Evolutionary conservation across 2,888 invertebrate species (phyloP).

Genomic region (Caradrina kadenii): DNA sequence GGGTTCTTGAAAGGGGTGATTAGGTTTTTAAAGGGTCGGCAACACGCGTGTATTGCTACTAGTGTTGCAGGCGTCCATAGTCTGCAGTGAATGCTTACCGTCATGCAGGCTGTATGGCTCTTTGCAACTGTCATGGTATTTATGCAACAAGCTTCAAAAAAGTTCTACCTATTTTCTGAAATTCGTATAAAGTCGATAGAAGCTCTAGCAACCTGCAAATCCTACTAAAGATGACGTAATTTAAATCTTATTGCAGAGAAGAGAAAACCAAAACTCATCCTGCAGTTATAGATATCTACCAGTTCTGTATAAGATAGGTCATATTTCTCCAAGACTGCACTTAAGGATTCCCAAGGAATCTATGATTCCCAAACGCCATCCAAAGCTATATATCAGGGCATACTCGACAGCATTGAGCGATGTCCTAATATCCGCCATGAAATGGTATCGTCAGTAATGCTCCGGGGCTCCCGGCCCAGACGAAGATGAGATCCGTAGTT

Average conservation of each 20-base stretch:
- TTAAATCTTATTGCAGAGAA: too few species aligned
- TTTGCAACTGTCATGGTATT: too few species aligned
- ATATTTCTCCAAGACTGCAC: constrained; percentile 55
- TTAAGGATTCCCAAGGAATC: constrained; percentile 61
- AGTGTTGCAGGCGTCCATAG: too few species aligned
- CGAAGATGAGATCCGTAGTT: constrained; percentile 53
- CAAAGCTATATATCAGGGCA: constrained; percentile 75
- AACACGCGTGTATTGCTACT: too few species aligned
- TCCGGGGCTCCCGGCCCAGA: constrained; percentile 49
- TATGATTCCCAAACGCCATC: constrained; percentile 63
- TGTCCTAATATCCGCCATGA: constrained; percentile 85
- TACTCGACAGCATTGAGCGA: constrained; percentile 81
- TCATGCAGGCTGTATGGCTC: too few species aligned
- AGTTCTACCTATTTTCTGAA: background rate
- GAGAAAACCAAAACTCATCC: background rate
- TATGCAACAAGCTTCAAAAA: too few species aligned
- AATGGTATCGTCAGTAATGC: constrained; percentile 74
- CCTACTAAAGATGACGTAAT: too few species aligned
- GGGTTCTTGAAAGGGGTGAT: too few species aligned
- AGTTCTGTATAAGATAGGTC: constrained; percentile 12
- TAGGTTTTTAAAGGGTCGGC: too few species aligned
- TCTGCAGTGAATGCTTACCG: too few species aligned
- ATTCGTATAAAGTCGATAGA: background rate
- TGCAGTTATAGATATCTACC: background rate
- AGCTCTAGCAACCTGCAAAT: background rate